Evolutionary conservation across 2,888 invertebrate genomes (phyloP), one percentile per base, ranked within the genome.

Genomic region (Oegoconia quadripuncta): DNA sequence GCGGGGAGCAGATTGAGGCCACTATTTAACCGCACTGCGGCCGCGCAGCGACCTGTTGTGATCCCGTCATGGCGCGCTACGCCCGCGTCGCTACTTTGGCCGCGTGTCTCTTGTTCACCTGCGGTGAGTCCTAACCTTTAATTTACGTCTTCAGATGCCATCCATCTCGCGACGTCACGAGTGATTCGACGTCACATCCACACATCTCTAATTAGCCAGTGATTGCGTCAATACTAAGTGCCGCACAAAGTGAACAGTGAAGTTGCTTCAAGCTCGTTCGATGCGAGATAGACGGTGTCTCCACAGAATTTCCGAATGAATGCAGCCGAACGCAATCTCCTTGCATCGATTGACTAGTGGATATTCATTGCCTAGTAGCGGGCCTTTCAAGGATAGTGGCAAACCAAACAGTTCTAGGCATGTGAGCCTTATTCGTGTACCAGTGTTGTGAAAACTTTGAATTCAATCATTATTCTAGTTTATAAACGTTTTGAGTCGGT

Each of bases 61-160:
- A 87, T 84, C 84, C 87, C 84, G 87, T 78, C 87, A 88, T 88
- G 88, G 87, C 87, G 88, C 88, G 84, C 80, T 80, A 80, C 88
- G 88, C 83, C 79, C 83, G 84, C 86, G 83, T 88, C 84, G 77
- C 86, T 82, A 75, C 84, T 79, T 76, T 88, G 78, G 83, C 82
- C 84, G 86, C 83, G 83, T 88, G 87, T 74, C 84, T 87, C 77
- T 81, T 87, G 60, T 75, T 84, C 76, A 82, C 79, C 76, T 80
- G 80, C 88, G 88, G 88, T 88, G 86, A 88, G 88, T 88, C 82
- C 79, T 81, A 83, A 79, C 80, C 75, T 79, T 84, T 82, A 77
- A 81, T 76, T 79, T 78, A 74, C 77, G 70, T 66, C 74, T 77
- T 72, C 74, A 76, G 76, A 73, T 68, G 64, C 67, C 70, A 61